Conservation (phyloP, 2,113 vertebrate species). For the Philantomba maxwellii region DNA sequence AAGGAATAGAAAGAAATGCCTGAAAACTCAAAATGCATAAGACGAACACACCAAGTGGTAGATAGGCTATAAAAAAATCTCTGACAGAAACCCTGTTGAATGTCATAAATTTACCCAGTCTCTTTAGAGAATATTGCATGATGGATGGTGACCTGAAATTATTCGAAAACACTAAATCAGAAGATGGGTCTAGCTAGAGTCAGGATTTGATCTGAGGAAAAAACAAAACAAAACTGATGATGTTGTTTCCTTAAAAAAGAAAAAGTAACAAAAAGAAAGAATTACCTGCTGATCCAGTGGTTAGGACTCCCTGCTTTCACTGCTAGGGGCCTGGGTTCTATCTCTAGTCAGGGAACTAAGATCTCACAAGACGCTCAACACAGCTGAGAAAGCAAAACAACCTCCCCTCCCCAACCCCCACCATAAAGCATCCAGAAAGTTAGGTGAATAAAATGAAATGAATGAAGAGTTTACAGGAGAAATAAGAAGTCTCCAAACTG, state of each 20-base stretch:
- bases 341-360: neutral
- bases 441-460: neutral
- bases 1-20: neutral
- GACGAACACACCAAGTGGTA: neutral
- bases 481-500: neutral
- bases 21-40: neutral
- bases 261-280: neutral
- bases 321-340: rapidly evolving
- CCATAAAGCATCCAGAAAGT: neutral
- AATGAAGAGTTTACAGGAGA: neutral
- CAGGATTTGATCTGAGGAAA: neutral
- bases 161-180: neutral
- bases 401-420: rapidly evolving
- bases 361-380: neutral
- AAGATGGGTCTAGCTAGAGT: neutral
- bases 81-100: neutral
- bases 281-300: neutral
- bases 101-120: neutral
- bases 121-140: neutral
- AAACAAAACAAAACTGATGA: neutral
- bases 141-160: neutral
- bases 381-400: neutral
- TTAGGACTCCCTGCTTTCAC: neutral
- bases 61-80: neutral
- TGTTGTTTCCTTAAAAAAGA: neutral